Percentiles rank a stretch among this genome's conserved stretches.
Conservation (phyloP, 2,888 invertebrate species). For the Napeogenes inachia region DNA sequence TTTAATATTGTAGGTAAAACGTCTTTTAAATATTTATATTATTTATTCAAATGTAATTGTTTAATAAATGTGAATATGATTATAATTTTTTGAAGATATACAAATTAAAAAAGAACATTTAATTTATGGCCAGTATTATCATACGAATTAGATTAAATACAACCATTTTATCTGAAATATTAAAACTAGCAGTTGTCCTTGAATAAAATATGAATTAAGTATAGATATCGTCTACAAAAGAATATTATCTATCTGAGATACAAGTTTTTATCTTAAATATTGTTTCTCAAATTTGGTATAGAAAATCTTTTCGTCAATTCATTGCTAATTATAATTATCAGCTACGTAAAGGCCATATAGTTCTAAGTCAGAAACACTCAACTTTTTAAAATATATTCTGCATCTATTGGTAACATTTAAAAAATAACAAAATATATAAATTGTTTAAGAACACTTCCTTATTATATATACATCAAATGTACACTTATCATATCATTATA, state of each 20-base stretch:
- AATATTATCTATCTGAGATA: not conserved
- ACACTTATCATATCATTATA: too few species aligned
- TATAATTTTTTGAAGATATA: not conserved
- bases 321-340: conserved; percentile 19
- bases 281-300: not conserved
- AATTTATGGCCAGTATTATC: not conserved
- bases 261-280: not conserved
- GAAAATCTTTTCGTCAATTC: conserved; percentile 8
- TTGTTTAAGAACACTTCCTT: too few species aligned
- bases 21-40: too few species aligned
- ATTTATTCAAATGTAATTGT: not conserved
- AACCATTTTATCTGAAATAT: not conserved
- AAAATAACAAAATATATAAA: too few species aligned
- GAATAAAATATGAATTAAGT: conserved; percentile 3
- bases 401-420: too few species aligned
- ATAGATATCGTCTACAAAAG: not conserved
- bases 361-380: not conserved
- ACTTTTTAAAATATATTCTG: too few species aligned
- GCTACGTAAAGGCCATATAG: conserved; percentile 17
- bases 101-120: not conserved
- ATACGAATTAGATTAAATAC: not conserved
- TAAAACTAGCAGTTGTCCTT: not conserved
- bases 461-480: too few species aligned
- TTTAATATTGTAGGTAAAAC: not conserved
- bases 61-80: not conserved